Conservation (phyloP, 1,140 invertebrate genomes). For the Tetragonula clypearis region DNA sequence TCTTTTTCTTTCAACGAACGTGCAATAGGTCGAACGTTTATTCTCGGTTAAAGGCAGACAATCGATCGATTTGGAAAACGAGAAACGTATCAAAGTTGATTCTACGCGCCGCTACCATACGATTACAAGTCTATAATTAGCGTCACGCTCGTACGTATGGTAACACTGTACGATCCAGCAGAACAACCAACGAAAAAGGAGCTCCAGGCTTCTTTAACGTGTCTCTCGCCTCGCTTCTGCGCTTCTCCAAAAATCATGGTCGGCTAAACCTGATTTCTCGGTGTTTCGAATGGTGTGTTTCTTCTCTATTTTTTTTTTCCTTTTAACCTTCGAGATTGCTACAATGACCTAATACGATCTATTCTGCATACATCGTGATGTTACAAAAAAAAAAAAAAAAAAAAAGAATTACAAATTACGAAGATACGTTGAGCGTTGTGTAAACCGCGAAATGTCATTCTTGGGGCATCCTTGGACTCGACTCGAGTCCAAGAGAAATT, state of each 20-base stretch:
- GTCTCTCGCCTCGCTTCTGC: background rate
- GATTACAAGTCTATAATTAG: constrained; percentile 30
- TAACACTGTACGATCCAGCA: background rate
- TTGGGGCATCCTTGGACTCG: background rate
- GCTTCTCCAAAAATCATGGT: background rate
- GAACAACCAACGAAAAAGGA: background rate
- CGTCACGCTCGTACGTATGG: background rate
- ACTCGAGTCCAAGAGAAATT: background rate
- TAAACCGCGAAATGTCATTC: background rate
- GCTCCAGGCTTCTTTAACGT: background rate
- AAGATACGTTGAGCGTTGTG: background rate
- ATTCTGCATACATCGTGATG: no score
- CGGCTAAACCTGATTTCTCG: background rate
- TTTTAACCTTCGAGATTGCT: no score
- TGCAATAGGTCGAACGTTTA: no score
- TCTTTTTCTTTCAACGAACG: background rate
- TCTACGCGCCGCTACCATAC: no score
- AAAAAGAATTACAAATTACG: background rate
- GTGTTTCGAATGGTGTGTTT: no score
- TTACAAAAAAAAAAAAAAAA: no score
- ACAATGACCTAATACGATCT: no score
- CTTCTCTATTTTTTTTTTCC: no score
- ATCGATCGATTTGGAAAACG: constrained; percentile 3
- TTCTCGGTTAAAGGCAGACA: no score
- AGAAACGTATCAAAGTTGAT: background rate